phyloP scores from a whole-genome alignment of 1,140 invertebrate species.

The Aphelenchoides avenae region DNA sequence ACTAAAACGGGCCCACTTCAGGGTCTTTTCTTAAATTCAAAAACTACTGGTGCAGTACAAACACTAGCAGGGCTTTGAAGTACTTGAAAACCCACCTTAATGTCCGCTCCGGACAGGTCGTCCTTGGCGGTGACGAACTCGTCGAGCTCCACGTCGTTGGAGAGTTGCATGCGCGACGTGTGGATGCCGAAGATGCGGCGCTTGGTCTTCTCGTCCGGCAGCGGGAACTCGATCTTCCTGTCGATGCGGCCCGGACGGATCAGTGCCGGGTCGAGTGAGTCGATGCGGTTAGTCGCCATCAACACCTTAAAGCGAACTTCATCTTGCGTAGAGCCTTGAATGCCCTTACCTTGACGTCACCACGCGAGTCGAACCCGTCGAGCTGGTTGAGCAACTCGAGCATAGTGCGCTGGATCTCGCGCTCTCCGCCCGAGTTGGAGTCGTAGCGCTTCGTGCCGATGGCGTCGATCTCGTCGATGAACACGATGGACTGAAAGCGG shows the following conservation, averaged over 20 bases:
- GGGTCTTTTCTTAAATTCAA: background rate
- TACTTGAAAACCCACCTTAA: conserved; percentile 64
- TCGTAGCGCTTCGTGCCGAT: conserved; percentile 97
- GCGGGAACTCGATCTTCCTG: conserved; percentile 96
- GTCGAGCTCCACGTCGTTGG: conserved; percentile 92
- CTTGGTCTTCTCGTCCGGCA: conserved; percentile 99
- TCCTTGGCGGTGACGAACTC: conserved; percentile 99
- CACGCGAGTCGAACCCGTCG: conserved; percentile 94
- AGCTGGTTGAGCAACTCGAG: conserved; percentile 96
- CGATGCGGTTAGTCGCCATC: conserved; percentile 99
- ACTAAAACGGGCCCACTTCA: conserved; percentile 1
- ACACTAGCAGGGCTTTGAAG: background rate
- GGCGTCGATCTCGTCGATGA: conserved; percentile 99
- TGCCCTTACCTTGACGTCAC: conserved; percentile 78
- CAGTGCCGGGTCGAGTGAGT: conserved; percentile 94
- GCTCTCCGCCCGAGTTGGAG: conserved; percentile 96
- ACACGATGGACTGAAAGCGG: conserved; percentile 78
- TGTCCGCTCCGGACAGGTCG: conserved; percentile 92
- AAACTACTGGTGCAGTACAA: background rate
- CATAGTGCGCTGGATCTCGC: conserved; percentile 99
- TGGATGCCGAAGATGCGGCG: conserved; percentile 96
- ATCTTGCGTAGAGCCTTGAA: background rate
- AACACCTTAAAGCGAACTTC: conserved; percentile 71
- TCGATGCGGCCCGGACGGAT: conserved; percentile 98
- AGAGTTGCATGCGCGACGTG: conserved; percentile 92